phyloP scores from a whole-genome alignment of 92 coral and sea anemone genomes.

The Parazoanthus atlanticus region DNA sequence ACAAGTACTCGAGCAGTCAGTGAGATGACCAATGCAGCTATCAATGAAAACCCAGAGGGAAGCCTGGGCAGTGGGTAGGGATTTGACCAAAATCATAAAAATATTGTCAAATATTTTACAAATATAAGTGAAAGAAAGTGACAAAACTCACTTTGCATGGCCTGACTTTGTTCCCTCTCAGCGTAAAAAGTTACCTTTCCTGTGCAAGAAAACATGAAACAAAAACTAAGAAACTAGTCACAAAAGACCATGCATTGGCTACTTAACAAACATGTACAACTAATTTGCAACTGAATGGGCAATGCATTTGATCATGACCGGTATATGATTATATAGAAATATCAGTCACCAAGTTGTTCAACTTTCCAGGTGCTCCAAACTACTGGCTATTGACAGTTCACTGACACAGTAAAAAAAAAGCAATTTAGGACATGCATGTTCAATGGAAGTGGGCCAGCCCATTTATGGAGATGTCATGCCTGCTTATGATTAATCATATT shows the following conservation, averaged over 20 bases:
- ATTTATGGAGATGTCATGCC: too few species aligned
- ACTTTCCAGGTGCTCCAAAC: too few species aligned
- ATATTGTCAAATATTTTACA: neutral
- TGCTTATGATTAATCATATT: too few species aligned
- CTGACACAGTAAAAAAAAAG: too few species aligned
- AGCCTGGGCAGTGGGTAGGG: too few species aligned
- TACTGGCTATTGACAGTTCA: too few species aligned
- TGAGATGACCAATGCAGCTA: neutral
- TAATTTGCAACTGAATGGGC: neutral
- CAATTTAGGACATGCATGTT: too few species aligned
- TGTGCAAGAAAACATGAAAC: neutral
- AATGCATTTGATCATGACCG: neutral
- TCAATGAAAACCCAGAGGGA: neutral
- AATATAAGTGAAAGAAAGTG: neutral
- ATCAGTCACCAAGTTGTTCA: neutral
- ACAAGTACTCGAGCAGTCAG: neutral
- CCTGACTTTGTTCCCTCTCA: constrained; percentile 32
- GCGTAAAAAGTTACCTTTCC: constrained; percentile 18
- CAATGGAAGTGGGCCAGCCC: too few species aligned
- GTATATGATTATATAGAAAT: neutral
- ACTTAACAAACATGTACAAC: neutral
- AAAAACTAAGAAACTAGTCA: neutral
- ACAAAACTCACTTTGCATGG: constrained; percentile 33
- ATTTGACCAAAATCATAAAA: neutral
- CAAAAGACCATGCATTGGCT: neutral